Conservation (phyloP, 2,888 invertebrate genomes). For the Ganaspis brasiliensis region DNA sequence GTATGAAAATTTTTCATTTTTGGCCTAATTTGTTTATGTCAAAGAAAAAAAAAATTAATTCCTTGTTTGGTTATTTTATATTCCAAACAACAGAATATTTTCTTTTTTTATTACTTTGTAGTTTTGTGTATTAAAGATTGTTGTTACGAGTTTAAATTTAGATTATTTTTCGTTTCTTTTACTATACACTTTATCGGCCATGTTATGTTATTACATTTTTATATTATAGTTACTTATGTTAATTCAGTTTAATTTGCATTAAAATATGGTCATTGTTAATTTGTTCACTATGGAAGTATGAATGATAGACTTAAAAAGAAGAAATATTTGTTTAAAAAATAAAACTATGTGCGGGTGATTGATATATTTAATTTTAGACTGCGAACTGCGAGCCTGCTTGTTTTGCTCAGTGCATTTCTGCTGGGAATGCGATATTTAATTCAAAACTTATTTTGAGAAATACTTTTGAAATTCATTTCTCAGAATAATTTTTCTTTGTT, state of each 20-base stretch:
- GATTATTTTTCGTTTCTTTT: too few relatives aligned
- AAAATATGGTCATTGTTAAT: too few relatives aligned
- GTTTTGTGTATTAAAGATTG: too few relatives aligned
- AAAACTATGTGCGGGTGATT: neutral
- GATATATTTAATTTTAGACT: conserved; percentile 3
- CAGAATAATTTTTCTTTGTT: neutral
- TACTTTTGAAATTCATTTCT: neutral
- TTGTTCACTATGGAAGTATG: neutral
- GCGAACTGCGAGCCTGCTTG: neutral
- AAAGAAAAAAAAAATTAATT: neutral
- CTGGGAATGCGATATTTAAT: neutral
- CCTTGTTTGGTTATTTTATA: neutral
- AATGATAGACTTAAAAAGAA: neutral
- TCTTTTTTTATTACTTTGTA: too few relatives aligned
- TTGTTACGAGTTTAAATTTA: too few relatives aligned
- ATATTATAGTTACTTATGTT: too few relatives aligned
- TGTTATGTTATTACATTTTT: too few relatives aligned
- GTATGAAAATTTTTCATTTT: too few relatives aligned
- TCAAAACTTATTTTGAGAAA: neutral
- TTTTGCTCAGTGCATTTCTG: neutral
- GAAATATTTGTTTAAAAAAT: neutral
- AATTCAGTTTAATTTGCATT: too few relatives aligned
- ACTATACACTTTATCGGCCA: too few relatives aligned
- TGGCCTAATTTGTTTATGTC: neutral
- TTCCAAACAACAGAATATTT: neutral